A percentile compares a stretch with the other conserved stretches of the same genome.
Evolutionary conservation across 2,113 vertebrate genomes (phyloP).

Genomic region (Hylia prasina): DNA sequence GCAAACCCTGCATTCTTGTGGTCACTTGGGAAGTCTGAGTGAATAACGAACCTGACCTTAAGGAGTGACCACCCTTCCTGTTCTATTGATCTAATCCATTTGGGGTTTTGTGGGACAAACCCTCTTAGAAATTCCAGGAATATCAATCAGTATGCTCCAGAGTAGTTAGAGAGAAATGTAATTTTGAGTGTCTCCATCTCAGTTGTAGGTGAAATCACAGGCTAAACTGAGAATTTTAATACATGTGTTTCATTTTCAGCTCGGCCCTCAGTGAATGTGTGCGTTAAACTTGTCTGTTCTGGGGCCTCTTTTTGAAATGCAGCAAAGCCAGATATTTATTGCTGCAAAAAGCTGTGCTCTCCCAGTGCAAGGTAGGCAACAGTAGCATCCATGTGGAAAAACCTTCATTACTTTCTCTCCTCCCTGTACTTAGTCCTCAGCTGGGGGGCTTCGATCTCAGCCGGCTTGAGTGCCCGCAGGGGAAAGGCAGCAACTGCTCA

Average conservation of each 20-base stretch:
- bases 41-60: not conserved
- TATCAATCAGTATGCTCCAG: not conserved
- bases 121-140: not conserved
- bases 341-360: not conserved
- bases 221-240: not conserved
- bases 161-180: not conserved
- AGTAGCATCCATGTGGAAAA: not conserved
- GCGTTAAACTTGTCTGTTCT: not conserved
- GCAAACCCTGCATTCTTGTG: constrained; percentile 11
- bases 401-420: not conserved
- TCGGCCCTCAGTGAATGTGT: not conserved
- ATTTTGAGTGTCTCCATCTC: not conserved
- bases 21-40: not conserved
- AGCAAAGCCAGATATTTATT: not conserved
- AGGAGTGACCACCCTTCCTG: not conserved
- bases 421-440: not conserved
- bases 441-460: not conserved
- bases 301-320: not conserved
- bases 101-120: not conserved
- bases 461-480: not conserved
- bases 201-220: not conserved
- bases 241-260: not conserved
- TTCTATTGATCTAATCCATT: not conserved
- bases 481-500: not conserved
- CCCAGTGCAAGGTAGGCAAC: not conserved